These are phyloP conservation scores for Mesocentrotus franciscanus DNA, from an alignment of 53 echinoderm and acorn worm species.

Conservation along the genomic window DNA sequence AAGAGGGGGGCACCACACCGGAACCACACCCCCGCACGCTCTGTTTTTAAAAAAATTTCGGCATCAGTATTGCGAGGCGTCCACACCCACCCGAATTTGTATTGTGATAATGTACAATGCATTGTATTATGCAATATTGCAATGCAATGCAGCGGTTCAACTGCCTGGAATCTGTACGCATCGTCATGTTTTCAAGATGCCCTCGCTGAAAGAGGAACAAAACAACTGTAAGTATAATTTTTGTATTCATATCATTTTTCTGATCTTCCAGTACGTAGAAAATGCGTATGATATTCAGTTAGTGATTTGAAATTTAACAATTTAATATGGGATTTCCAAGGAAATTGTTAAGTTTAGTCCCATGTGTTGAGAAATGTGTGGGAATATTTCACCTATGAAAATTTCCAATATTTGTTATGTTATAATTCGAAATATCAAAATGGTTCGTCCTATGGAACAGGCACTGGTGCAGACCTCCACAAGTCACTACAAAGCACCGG, in stretches of 20 bases:
- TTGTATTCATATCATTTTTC: not conserved
- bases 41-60: too few relatives aligned
- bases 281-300: not conserved
- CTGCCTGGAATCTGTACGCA: not conserved
- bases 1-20: too few relatives aligned
- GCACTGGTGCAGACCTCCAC: too few relatives aligned
- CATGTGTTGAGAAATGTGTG: not conserved
- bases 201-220: not conserved
- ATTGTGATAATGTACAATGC: too few relatives aligned
- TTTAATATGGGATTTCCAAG: not conserved
- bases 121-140: not conserved
- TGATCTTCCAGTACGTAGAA: not conserved
- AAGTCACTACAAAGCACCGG: too few relatives aligned
- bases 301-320: too few relatives aligned
- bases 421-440: not conserved
- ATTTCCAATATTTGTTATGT: not conserved
- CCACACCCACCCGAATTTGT: not conserved
- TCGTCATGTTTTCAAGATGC: conserved; percentile 40
- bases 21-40: too few relatives aligned
- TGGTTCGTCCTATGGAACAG: not conserved
- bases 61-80: too few relatives aligned
- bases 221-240: conserved; percentile 1
- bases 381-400: not conserved
- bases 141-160: not conserved
- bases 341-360: not conserved